A percentile compares a stretch with the other conserved stretches of the same genome.
Evolutionary conservation across 2,113 vertebrate species (phyloP).

Genomic region (Lepisosteus oculatus): DNA sequence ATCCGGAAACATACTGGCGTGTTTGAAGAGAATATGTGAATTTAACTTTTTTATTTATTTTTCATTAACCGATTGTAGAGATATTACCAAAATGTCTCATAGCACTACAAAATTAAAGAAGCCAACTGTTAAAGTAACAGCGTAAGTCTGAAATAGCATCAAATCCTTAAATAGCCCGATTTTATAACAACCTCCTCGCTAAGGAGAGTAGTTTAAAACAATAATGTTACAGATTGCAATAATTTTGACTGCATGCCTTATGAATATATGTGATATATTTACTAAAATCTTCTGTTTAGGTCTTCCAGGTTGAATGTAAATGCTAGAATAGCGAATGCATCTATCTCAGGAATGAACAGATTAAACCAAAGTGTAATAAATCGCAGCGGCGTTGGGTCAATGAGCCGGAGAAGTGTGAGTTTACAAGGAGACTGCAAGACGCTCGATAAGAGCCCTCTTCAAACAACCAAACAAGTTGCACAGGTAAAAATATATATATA

Average conservation of each 20-base stretch:
- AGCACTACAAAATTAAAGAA: constrained; percentile 24
- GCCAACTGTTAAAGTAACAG: constrained; percentile 30
- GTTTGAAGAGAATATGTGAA: not conserved
- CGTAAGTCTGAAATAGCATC: constrained; percentile 32
- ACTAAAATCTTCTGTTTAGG: constrained; percentile 16
- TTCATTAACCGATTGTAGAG: not conserved
- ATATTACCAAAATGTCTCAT: constrained; percentile 27
- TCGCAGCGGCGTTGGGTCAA: constrained; percentile 11
- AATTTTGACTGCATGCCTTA: not conserved
- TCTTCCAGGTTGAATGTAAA: constrained; percentile 15
- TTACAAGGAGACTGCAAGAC: constrained; percentile 35
- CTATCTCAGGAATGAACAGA: constrained; percentile 25
- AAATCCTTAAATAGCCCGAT: not conserved
- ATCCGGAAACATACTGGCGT: too few relatives aligned
- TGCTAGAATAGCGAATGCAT: constrained; percentile 28
- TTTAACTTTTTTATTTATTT: not conserved
- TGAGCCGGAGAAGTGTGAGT: constrained; percentile 33
- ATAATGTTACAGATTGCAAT: not conserved
- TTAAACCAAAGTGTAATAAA: constrained; percentile 23
- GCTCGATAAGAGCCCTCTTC: constrained; percentile 35
- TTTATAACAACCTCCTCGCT: not conserved
- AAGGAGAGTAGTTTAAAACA: not conserved
- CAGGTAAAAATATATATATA: constrained; percentile 25
- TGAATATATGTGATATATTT: not conserved
- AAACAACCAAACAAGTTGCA: constrained; percentile 21